A percentile compares a stretch with the other conserved stretches of the same genome.
Evolutionary conservation across 1,140 invertebrate species (phyloP).

Genomic region (Penaeus indicus): DNA sequence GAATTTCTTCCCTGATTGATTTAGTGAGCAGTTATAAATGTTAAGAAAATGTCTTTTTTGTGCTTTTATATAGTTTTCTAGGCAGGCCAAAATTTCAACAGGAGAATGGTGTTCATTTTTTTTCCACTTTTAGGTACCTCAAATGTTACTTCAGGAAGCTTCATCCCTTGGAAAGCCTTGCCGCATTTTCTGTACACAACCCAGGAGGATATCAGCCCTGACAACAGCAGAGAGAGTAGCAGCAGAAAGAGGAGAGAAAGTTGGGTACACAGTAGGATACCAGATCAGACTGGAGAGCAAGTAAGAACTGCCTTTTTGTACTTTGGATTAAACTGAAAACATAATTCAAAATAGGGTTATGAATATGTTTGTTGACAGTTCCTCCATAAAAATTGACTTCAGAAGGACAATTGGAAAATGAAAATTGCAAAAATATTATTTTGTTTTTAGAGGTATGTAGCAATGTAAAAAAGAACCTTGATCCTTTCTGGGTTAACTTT

Average conservation of each 20-base stretch:
- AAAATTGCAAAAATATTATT: too few relatives aligned
- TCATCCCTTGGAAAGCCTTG: constrained; percentile 78
- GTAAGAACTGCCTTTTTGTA: constrained; percentile 65
- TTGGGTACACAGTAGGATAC: constrained; percentile 92
- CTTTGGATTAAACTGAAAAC: neutral
- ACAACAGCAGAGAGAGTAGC: constrained; percentile 84
- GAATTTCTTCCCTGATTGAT: too few relatives aligned
- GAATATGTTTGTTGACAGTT: neutral
- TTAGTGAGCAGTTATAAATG: too few relatives aligned
- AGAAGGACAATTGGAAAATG: neutral
- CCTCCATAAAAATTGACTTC: neutral
- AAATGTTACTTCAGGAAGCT: constrained; percentile 88
- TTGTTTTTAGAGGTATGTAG: too few relatives aligned
- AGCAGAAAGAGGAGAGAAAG: constrained; percentile 84
- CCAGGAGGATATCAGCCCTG: constrained; percentile 89
- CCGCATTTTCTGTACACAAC: constrained; percentile 93
- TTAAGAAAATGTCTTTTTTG: too few relatives aligned
- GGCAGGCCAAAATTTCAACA: neutral
- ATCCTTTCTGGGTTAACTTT: neutral
- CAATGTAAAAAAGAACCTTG: too few relatives aligned
- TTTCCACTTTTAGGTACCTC: constrained; percentile 77
- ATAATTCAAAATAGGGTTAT: neutral
- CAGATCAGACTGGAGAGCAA: constrained; percentile 89
- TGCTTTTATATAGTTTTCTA: neutral
- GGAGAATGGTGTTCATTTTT: neutral